Percentiles rank a stretch among this genome's conserved stretches.
These are phyloP conservation scores for Odontocerum albicorne DNA, from an alignment of 2,888 invertebrate genomes.

Conservation along the genomic window DNA sequence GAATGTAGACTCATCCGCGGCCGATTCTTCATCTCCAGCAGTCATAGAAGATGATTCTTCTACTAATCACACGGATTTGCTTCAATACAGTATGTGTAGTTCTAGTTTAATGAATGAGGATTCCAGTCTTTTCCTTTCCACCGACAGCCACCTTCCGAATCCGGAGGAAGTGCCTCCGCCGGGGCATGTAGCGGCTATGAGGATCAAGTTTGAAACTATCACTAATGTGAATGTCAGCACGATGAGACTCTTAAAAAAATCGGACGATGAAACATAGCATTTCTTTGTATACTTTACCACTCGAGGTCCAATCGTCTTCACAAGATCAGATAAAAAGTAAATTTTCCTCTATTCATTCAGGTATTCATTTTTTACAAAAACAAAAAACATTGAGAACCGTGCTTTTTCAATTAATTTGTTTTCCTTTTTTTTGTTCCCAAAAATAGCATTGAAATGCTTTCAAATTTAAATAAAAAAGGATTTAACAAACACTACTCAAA, in stretches of 20 bases:
- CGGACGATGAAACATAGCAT: slow-evolving; percentile 26
- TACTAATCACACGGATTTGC: slow-evolving; percentile 36
- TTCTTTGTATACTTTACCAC: slow-evolving; percentile 11
- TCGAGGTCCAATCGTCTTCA: slow-evolving; percentile 10
- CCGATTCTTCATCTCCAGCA: slow-evolving; percentile 20
- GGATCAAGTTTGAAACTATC: slow-evolving; percentile 56
- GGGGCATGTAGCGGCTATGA: slow-evolving; percentile 57
- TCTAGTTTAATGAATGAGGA: slow-evolving; percentile 24
- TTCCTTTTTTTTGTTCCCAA: too few relatives aligned
- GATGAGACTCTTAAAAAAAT: slow-evolving; percentile 32
- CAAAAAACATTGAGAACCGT: too few relatives aligned
- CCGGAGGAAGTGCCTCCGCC: slow-evolving; percentile 47
- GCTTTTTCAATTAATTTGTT: too few relatives aligned
- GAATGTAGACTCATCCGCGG: slow-evolving; percentile 9
- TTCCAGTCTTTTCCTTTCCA: slow-evolving; percentile 10
- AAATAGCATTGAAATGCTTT: too few relatives aligned
- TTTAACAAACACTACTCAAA: too few relatives aligned
- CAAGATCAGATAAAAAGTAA: slow-evolving; percentile 9
- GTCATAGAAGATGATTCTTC: slow-evolving; percentile 33
- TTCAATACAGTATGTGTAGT: slow-evolving; percentile 30
- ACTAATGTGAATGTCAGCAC: slow-evolving; percentile 39
- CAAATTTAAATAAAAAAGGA: too few relatives aligned
- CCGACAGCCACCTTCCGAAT: slow-evolving; percentile 42
- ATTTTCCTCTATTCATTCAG: too few relatives aligned
- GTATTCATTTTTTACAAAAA: too few relatives aligned